Base-by-base conservation (phyloP, 2,797 vertebrate species). In the Graptemys geographica region DNA sequence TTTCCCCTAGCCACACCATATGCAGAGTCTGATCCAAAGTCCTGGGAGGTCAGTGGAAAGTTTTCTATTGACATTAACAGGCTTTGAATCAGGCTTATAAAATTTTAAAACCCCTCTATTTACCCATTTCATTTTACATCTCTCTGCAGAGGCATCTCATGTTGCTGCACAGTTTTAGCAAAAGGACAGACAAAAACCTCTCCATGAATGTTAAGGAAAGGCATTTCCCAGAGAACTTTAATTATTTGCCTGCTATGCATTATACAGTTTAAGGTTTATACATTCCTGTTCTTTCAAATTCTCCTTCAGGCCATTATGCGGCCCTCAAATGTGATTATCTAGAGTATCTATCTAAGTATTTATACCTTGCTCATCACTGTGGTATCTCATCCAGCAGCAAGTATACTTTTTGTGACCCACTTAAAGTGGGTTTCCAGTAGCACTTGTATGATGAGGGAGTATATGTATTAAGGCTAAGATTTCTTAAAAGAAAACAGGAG, bases 161-260 rank as follows among this genome's bases (percentile, higher is more conserved):
- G 65, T 37, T 69, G 33, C n/a, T 41, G 37, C 23, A 72, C 19
- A 55, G 27, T 51, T 51, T 51, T 79, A 31, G 28, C 27, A 79
- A 79, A 44, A 81, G 27, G 55, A 28, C 53, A 81, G n/a, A 41
- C 69, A n/a, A 65, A 65, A 69, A n/a, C 8, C 62, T 44, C 57
- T 83, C 65, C 53, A 72, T 89, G 52, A 89, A 88, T 82, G 80
- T 96, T 55, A 87, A 95, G 59, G 86, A 94, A 96, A 95, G 93
- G 51, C 87, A 33, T 10, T 81, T 86, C 90, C 90, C 91, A 93
- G 90, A 94, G 87, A 90, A 86, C 81, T 92, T 88, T 76, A 85
- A 96, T 96, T 94, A 93, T 93, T 93, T 85, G 91, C 86, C 57
- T 88, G 92, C 94, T 49, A 31, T 87, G 91, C 92, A 93, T 93